Base-by-base conservation (phyloP, 1,140 invertebrate genomes). In the Neodiprion fabricii region DNA sequence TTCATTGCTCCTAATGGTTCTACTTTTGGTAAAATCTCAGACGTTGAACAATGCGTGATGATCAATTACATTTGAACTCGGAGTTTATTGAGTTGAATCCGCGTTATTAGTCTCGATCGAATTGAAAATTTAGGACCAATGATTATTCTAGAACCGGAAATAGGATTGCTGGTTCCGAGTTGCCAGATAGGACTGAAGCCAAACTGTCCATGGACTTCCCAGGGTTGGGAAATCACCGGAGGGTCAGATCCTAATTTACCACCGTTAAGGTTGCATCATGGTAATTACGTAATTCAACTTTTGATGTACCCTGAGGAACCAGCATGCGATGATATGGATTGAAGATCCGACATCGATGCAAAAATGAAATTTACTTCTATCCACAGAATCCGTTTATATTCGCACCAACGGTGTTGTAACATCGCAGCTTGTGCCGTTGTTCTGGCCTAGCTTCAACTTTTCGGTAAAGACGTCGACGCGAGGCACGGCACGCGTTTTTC, bases 171-270 rank as follows among this genome's bases (percentile, higher is more conserved):
- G 67, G 67, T 69, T 11, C 67, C 67, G 0, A 69, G 67, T 14
- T 69, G 67, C 21, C 67, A 69, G 12, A 69, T 69, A 11, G 67
- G 67, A 14, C 40, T 69, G 11, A 69, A 47, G 23, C 67, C 67
- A 69, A 69, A 69, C 23, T 69, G 67, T 11, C 67, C 67, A 69
- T 69, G 67, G 67, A 69, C 67, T 14, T 69, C 74, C 66, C 67
- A 72, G 72, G 67, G 71, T 72, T 75, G 69, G 71, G 71, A 70
- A 70, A 75, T 75, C 67, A 72, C 67, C 72, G 67, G 69, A 72
- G 71, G 67, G 53, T 68, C 72, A 67, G 67, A 72, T 12, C 48
- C 72, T 65, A 75, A 72, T 72, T 75, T 72, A 47, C 70, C 48
- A 48, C 68, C 74, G 72, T 72, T 75, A 48, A 71, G 49, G 69